Conservation (phyloP, 2,797 vertebrate genomes). For the Chaetodon trifasciatus region DNA sequence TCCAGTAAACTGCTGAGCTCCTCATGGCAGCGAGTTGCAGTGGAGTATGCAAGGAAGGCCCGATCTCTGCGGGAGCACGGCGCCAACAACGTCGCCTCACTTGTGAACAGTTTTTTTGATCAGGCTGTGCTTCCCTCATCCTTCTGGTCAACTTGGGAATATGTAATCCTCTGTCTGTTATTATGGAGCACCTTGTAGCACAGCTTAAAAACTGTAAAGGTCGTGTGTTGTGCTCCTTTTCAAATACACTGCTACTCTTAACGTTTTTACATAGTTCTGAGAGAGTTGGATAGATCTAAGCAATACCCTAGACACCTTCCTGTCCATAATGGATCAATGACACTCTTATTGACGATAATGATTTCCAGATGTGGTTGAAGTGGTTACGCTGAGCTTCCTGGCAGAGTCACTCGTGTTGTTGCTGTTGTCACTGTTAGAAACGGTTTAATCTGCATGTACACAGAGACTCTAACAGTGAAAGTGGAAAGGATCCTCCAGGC, state of each 20-base stretch:
- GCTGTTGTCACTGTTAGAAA: constrained; percentile 45
- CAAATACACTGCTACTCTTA: constrained; percentile 68
- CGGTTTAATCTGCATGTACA: constrained; percentile 65
- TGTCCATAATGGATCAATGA: constrained; percentile 47
- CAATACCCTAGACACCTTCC: constrained; percentile 75
- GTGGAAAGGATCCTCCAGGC: constrained; percentile 39
- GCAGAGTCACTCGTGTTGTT: constrained; percentile 47
- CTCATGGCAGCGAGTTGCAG: constrained; percentile 14
- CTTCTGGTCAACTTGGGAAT: constrained; percentile 63
- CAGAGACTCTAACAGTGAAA: constrained; percentile 28
- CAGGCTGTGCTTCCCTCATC: constrained; percentile 65
- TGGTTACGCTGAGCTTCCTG: constrained; percentile 42
- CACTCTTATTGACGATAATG: constrained; percentile 24
- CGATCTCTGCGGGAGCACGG: constrained; percentile 11
- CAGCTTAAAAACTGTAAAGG: constrained; percentile 71
- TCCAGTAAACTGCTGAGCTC: constrained; percentile 29
- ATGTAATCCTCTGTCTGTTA: constrained; percentile 66
- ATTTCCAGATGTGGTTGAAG: constrained; percentile 38
- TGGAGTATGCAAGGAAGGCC: constrained; percentile 22
- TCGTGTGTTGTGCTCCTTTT: constrained; percentile 66
- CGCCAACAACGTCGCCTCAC: constrained; percentile 29
- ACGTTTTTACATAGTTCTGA: constrained; percentile 60
- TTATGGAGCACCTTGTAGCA: constrained; percentile 72
- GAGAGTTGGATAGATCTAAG: constrained; percentile 69
- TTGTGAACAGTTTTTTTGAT: constrained; percentile 44